Conservation (phyloP, 92 coral and sea anemone species). For the Zoanthus gigantus region DNA sequence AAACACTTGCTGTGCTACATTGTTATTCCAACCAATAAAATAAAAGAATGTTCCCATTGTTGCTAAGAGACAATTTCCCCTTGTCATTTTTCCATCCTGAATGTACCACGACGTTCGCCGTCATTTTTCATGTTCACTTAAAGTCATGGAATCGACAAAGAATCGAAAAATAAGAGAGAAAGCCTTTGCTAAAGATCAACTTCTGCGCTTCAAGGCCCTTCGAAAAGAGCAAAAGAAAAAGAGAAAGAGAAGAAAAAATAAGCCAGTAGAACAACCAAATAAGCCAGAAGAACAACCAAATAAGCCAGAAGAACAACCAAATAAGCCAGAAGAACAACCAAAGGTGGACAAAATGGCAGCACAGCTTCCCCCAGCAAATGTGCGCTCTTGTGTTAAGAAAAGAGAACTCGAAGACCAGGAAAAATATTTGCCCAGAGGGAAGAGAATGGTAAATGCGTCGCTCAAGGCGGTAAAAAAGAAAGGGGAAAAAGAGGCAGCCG, state of each 20-base stretch:
- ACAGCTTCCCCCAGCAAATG: neutral
- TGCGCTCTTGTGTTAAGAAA: constrained; percentile 1
- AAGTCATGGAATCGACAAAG: constrained; percentile 5
- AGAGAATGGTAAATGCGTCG: constrained; percentile 44
- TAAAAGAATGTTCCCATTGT: neutral
- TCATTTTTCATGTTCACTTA: constrained; percentile 11
- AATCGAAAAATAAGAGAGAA: constrained; percentile 16
- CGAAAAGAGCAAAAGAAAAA: constrained; percentile 11
- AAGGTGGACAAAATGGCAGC: constrained; percentile 6
- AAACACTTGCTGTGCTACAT: constrained; percentile 18
- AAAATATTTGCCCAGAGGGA: constrained; percentile 38
- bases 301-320: too few relatives aligned
- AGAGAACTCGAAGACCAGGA: constrained; percentile 21
- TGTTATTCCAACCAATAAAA: neutral
- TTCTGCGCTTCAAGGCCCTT: constrained; percentile 21
- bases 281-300: neutral
- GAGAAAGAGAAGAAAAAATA: constrained; percentile 1
- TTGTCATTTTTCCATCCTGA: constrained; percentile 13
- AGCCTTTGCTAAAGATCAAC: neutral
- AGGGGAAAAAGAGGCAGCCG: constrained; percentile 6
- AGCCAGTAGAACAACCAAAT: too few relatives aligned
- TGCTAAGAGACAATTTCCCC: constrained; percentile 12
- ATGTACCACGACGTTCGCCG: neutral
- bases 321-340: neutral
- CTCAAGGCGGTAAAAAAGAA: neutral